Evolutionary conservation across 2,888 invertebrate genomes (phyloP), one percentile per base, ranked within the genome.

Genomic region (Salpingus planirostris): DNA sequence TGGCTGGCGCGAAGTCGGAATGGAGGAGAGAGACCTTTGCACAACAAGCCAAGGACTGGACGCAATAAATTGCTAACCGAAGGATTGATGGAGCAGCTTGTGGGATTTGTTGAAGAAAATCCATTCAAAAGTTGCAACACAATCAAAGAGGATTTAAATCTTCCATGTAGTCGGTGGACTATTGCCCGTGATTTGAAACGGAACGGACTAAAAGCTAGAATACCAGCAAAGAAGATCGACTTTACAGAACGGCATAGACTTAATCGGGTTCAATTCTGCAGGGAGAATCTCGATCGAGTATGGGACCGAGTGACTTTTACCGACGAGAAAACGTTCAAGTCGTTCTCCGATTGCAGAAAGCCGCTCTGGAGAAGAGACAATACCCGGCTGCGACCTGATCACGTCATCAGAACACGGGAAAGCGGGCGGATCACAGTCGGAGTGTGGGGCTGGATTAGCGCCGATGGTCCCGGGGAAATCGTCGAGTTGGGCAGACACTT

Each of bases 401-500:
- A 29, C 13, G 21, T 29, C 11, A 8, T 11, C 3, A 11, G 11
- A 10, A 29, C 18, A n/a, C 13, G 11, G 3, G 4, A 6, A 5
- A 29, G 29, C 11, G 29, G 29, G n/a, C 13, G 29, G 7, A 21
- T 29, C 8, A 13, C 29, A 5, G 10, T 21, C 3, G 29, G 29
- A 10, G 10, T 8, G 10, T 29, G 29, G 29, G 29, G 21, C 3
- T 29, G 29, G 29, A 27, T 27, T 14, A 6, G n/a, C 15, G 6
- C 11, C 5, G 29, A 6, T 11, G 29, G 21, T 5, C 21, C 29
- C 3, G 29, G 29, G 3, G 21, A 29, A 18, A 7, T 29, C 8
- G 8, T 14, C 5, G 21, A 13, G 11, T 12, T 29, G 11, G 21
- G 21, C 3, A 21, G 11, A 2, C 3, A 13, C 3, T 29, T 29